Evolutionary conservation across 2,797 vertebrate genomes (phyloP).

Genomic region (Hirundo rustica): DNA sequence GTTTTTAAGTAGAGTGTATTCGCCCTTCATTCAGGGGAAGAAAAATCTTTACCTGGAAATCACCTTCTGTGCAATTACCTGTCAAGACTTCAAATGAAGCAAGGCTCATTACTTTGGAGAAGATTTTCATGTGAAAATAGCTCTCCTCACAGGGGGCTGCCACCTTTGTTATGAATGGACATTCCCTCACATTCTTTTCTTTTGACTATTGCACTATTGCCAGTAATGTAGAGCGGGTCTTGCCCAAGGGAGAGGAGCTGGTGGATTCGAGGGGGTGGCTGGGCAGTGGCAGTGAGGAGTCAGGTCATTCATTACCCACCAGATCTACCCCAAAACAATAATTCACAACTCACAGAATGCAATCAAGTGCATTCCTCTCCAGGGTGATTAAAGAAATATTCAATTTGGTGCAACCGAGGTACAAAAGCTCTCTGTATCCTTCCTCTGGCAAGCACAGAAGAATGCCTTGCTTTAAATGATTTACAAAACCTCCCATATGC

Average conservation of each 20-base stretch:
- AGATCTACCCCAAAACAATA: neutral
- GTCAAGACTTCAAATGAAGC: neutral
- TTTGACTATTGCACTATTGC: neutral
- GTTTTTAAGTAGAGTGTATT: neutral
- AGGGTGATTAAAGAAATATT: conserved; percentile 32
- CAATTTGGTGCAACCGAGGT: neutral
- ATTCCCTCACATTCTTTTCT: neutral
- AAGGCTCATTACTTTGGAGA: neutral
- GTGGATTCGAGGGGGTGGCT: neutral
- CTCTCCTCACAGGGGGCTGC: neutral
- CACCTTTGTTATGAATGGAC: neutral
- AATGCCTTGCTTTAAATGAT: conserved; percentile 23
- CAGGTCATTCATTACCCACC: neutral
- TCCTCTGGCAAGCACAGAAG: conserved; percentile 20
- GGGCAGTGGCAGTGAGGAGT: neutral
- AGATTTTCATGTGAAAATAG: conserved; percentile 10
- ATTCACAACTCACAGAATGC: neutral
- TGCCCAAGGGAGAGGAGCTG: neutral
- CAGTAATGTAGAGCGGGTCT: neutral
- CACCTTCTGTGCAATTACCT: neutral
- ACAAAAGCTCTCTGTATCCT: conserved; percentile 42
- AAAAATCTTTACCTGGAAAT: conserved; percentile 19
- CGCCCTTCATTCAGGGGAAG: neutral
- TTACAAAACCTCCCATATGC: neutral
- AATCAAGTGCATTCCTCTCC: conserved; percentile 45